These are phyloP conservation scores for Penaeus vannamei DNA, from an alignment of 1,140 invertebrate genomes.

Conservation along the genomic window DNA sequence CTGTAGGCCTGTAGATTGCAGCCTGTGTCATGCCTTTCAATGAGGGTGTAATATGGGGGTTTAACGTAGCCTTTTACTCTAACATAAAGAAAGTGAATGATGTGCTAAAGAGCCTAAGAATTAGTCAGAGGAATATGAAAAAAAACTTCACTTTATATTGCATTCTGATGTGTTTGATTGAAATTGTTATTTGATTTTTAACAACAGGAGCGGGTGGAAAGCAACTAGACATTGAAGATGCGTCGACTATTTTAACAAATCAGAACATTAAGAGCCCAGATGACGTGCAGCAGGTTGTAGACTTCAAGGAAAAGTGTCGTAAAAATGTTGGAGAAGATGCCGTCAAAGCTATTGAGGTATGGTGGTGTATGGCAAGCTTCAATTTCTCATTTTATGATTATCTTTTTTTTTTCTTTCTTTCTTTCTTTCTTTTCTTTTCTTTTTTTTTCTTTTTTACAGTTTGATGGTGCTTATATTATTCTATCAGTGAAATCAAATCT, in stretches of 20 bases:
- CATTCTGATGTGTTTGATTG: background rate
- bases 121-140: too few species aligned
- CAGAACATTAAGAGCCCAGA: background rate
- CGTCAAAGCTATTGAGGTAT: conserved; percentile 9
- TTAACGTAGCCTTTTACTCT: too few species aligned
- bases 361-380: background rate
- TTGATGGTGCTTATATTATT: too few species aligned
- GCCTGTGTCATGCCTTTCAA: too few species aligned
- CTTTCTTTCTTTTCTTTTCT: background rate
- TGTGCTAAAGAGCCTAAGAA: too few species aligned
- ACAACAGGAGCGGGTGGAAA: background rate
- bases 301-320: background rate
- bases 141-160: too few species aligned
- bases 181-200: background rate
- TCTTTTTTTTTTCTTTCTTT: too few species aligned
- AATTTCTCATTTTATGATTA: background rate
- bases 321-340: conserved; percentile 6
- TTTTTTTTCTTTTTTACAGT: too few species aligned
- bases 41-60: too few species aligned
- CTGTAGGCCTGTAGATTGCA: too few species aligned
- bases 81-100: too few species aligned
- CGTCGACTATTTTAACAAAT: background rate
- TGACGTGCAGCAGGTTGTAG: background rate
- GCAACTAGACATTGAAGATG: background rate
- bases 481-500: too few species aligned